Base-by-base conservation (phyloP, 1,140 invertebrate species). In the Vanessa tameamea region DNA sequence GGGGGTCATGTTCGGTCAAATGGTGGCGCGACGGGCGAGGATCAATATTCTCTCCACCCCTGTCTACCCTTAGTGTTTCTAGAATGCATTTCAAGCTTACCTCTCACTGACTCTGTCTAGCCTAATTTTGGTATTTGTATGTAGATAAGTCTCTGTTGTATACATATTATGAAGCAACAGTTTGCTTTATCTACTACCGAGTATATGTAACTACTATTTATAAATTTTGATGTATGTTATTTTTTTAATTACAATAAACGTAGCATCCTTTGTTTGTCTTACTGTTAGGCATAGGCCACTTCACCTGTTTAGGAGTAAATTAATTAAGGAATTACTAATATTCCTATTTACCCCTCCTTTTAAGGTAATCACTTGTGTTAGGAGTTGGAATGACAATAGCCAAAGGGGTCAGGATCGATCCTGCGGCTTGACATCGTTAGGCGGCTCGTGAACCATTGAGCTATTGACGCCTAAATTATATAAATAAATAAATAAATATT, bases 1-100 rank as follows among this genome's bases (percentile, higher is more conserved):
- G 79, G 83, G 80, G 89, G 87, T 91, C 83, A 91, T 73, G 84
- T 78, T 84, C 86, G 89, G 89, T 91, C 89, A 91, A 61, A 78
- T 77, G 72, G 80, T 84, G 88, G 78, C 89, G 87, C 87, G 89
- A 88, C 89, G 82, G 79, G 75, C 69, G 72, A 75, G 72, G 86
- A 91, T 91, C 89, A 91, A 91, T 91, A 91, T 81, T 81, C 80
- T 77, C 76, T 80, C 73, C 75, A 78, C 80, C 72, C 78, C 77
- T 82, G 77, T 78, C 82, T 74, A 79, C 76, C 68, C 73, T 77
- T 47, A 51, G 70, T 71, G 69, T 23, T 59, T 64, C 68, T 80
- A 78, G 77, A 83, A 82, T 87, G 87, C 86, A 89, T 79, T 87
- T 87, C 82, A 83, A 82, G 66, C 75, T 75, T 79, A 37, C 23